Evolutionary conservation across 2,888 invertebrate genomes (phyloP).

Genomic region (Flexamia atlantica): DNA sequence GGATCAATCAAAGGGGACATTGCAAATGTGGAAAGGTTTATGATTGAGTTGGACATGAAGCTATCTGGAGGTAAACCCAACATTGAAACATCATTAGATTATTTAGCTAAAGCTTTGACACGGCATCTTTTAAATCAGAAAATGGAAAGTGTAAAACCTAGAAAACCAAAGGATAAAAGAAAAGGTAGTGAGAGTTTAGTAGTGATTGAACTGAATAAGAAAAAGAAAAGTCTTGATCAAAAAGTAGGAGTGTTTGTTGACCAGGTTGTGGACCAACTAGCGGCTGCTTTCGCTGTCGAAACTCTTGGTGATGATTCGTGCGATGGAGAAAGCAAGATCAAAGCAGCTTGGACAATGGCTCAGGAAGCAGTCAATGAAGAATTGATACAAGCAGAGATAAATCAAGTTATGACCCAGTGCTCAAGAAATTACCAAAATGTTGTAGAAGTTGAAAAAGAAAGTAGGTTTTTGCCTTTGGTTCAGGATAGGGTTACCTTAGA

Average conservation of each 20-base stretch:
- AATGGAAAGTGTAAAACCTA: constrained; percentile 65
- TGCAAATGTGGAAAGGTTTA: constrained; percentile 86
- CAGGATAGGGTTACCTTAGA: constrained; percentile 83
- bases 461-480: constrained; percentile 67
- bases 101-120: constrained; percentile 86
- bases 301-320: constrained; percentile 77
- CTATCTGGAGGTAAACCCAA: constrained; percentile 78
- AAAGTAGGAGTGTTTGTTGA: constrained; percentile 71
- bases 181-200: constrained; percentile 63
- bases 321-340: constrained; percentile 73
- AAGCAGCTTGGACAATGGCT: constrained; percentile 87
- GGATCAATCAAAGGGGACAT: constrained; percentile 75
- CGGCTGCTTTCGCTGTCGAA: constrained; percentile 84
- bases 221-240: constrained; percentile 66
- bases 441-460: constrained; percentile 67
- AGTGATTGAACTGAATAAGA: constrained; percentile 65
- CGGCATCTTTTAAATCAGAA: constrained; percentile 76
- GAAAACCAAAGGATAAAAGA: constrained; percentile 67
- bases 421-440: constrained; percentile 82
- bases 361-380: constrained; percentile 86
- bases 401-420: constrained; percentile 84
- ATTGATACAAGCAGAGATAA: constrained; percentile 87
- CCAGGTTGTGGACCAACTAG: constrained; percentile 82
- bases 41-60: constrained; percentile 84
- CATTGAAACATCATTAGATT: constrained; percentile 78